Base-by-base conservation (phyloP, 2,113 vertebrate species). In the Grallaria varia region DNA sequence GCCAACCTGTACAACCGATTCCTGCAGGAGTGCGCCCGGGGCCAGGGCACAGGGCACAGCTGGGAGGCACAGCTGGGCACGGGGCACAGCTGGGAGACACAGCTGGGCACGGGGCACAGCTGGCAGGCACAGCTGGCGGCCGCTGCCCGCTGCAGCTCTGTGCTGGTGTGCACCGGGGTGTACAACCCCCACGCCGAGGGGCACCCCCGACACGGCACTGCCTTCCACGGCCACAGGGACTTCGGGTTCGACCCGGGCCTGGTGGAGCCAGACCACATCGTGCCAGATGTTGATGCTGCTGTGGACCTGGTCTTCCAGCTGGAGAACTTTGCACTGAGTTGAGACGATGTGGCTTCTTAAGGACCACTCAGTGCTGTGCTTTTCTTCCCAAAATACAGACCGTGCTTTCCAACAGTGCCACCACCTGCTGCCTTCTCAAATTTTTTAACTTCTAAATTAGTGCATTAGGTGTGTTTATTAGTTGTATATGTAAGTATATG, bases 1-100 rank as follows among this genome's bases (percentile, higher is more conserved):
- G 99, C 99, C 19, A 99, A 99, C 96, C 98, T 99, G 35, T 99
- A 98, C 97, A 98, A 99, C 93, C 98, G 98, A 69, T 98, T 98
- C 97, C 98, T 99, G 67, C 69, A 97, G 64, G 97, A 98, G 79
- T 64, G 93, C 56, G 71, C 90, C 68, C n/a, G n/a, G 94, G 98
- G 9, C 44, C 44, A 19, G 18, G 18, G n/a, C 10, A 14, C 40
- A 12, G 40, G 40, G 40, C 10, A n/a, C n/a, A n/a, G 42, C 42
- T 14, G 42, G 42, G 42, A n/a, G n/a, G n/a, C n/a, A n/a, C n/a
- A n/a, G n/a, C n/a, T n/a, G 42, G 42, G 47, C 47, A 47, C 19
- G 20, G 45, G 9, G 20, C 45, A 62, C 39, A 30, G 95, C 58
- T 98, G 98, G 98, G 97, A 99, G 91, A 97, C 94, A 1, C 98